Percentiles rank a stretch among this genome's conserved stretches.
These are phyloP conservation scores for Hipposideros larvatus DNA, from an alignment of 2,797 vertebrate species.

Conservation along the genomic window DNA sequence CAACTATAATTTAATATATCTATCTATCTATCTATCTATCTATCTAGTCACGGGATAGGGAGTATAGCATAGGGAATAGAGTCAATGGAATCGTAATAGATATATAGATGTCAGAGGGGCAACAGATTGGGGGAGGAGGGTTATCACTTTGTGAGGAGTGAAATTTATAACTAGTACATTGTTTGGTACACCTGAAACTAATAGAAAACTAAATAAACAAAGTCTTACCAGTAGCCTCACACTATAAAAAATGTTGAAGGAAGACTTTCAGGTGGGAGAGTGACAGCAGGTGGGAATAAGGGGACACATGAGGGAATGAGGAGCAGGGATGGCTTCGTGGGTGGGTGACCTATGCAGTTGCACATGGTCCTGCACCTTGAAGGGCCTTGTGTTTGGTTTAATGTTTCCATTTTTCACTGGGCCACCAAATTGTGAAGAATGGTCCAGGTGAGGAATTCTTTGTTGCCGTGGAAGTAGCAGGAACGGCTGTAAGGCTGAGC, in stretches of 20 bases:
- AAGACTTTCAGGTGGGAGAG: neutral
- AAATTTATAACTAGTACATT: no score
- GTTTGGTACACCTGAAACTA: no score
- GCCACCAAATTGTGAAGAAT: neutral
- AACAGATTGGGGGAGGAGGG: no score
- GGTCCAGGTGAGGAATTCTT: neutral
- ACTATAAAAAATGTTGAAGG: neutral
- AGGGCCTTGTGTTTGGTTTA: neutral
- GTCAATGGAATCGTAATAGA: no score
- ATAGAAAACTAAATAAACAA: neutral
- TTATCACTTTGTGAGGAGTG: no score
- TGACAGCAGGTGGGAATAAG: neutral
- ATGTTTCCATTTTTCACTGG: neutral
- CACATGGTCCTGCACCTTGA: fast-evolving
- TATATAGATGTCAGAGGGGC: no score
- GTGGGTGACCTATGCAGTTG: neutral
- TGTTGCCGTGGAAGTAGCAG: neutral
- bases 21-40: no score
- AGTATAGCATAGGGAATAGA: no score
- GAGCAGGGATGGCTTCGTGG: neutral
- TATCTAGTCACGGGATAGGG: no score
- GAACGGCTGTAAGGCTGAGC: neutral
- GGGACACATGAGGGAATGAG: neutral
- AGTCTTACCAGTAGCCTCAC: neutral
- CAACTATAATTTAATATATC: no score